Evolutionary conservation across 2,888 invertebrate species (phyloP), one percentile per base, ranked within the genome.

Genomic region (Diogma glabrata): DNA sequence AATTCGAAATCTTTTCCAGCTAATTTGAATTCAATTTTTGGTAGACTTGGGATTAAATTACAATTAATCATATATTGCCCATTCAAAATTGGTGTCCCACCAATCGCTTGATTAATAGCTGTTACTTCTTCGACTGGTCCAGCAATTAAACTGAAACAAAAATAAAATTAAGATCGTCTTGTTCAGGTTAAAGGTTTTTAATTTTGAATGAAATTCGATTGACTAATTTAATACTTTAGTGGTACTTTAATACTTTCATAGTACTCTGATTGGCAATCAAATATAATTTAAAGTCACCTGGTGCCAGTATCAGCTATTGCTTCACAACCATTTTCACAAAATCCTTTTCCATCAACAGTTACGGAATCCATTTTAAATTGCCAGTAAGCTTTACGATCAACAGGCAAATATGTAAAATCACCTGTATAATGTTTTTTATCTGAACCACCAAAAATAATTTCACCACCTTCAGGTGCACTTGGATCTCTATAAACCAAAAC

Each of bases 221-320:
- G n/a, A n/a, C n/a, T n/a, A n/a, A n/a, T n/a, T n/a, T n/a, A n/a
- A n/a, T n/a, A n/a, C n/a, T n/a, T n/a, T n/a, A n/a, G n/a, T n/a
- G n/a, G n/a, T n/a, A n/a, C n/a, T n/a, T n/a, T n/a, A n/a, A n/a
- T n/a, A n/a, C n/a, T n/a, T n/a, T n/a, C n/a, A n/a, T n/a, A n/a
- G n/a, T n/a, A n/a, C n/a, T n/a, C n/a, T n/a, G n/a, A n/a, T n/a
- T n/a, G n/a, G n/a, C n/a, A n/a, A n/a, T n/a, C n/a, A n/a, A n/a
- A n/a, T n/a, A n/a, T n/a, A n/a, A n/a, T n/a, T n/a, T n/a, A n/a
- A n/a, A n/a, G n/a, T n/a, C n/a, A n/a, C n/a, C n/a, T n/a, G 56
- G 99, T 99, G 59, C 95, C 95, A 28, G 94, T 93, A 71, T 95
- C 93, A 17, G 93, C 94, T 70, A 95, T 94, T 8, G 93, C 95